These are phyloP conservation scores for Cephonodes hylas DNA, from an alignment of 2,888 invertebrate species.

Conservation along the genomic window DNA sequence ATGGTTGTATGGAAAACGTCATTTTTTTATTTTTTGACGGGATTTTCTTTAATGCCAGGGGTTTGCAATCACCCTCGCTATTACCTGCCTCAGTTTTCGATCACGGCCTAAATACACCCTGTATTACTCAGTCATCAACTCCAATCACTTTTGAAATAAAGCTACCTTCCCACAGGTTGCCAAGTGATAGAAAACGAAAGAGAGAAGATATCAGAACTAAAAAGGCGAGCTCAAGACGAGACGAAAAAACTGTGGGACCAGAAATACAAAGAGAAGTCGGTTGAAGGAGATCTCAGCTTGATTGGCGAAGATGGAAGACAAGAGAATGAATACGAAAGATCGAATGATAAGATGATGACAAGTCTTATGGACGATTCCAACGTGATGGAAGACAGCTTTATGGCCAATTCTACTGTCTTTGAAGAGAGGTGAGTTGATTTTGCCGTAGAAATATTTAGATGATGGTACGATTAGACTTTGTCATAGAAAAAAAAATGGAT, in stretches of 20 bases:
- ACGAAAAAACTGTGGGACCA: conserved; percentile 93
- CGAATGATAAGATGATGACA: conserved; percentile 8
- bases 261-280: conserved; percentile 41
- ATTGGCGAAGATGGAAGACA: not conserved
- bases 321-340: conserved; percentile 6
- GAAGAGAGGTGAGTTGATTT: conserved; percentile 63
- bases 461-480: no score
- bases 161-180: no score
- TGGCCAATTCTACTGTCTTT: conserved; percentile 57
- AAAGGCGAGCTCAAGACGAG: conserved; percentile 93
- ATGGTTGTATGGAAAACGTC: no score
- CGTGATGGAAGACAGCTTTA: conserved; percentile 54
- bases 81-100: no score
- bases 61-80: no score
- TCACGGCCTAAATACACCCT: no score
- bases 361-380: conserved; percentile 47
- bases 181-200: conserved; percentile 95
- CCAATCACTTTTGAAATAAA: no score
- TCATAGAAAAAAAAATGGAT: no score
- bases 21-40: no score
- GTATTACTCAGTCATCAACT: no score
- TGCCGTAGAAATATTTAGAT: no score
- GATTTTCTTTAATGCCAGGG: no score
- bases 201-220: conserved; percentile 91
- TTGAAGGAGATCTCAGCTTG: conserved; percentile 2